These are phyloP conservation scores for Himantopus leucocephalus DNA, from an alignment of 2,113 vertebrate genomes.

Conservation along the genomic window DNA sequence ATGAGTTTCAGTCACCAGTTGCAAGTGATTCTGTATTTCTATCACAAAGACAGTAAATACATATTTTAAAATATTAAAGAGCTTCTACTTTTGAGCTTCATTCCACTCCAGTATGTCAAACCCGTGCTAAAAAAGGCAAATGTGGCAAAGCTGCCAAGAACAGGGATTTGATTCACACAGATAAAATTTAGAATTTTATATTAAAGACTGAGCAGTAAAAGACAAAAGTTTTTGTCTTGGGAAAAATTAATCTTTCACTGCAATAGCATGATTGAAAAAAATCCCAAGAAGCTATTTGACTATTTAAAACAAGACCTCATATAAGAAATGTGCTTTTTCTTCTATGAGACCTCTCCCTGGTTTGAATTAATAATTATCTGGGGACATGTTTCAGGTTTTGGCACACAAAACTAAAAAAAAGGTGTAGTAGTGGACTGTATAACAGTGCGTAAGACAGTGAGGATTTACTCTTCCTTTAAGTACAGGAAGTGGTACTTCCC, in stretches of 20 bases:
- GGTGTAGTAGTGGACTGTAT: background rate
- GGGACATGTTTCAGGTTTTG: background rate
- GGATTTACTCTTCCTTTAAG: background rate
- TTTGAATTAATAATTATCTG: background rate
- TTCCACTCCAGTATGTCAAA: background rate
- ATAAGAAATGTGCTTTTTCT: background rate
- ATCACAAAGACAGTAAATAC: background rate
- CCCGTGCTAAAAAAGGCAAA: background rate
- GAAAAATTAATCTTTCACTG: background rate
- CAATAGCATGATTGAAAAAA: background rate
- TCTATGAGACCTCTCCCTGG: background rate
- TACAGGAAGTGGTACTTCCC: background rate
- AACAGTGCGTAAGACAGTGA: background rate
- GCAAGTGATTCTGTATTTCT: background rate
- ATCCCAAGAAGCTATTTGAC: background rate
- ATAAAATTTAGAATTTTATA: background rate
- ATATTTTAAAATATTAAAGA: background rate
- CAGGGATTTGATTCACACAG: background rate
- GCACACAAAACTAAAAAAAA: background rate
- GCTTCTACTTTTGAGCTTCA: background rate
- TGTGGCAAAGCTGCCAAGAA: background rate
- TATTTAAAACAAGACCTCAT: background rate
- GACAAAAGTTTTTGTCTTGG: background rate
- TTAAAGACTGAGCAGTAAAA: background rate
- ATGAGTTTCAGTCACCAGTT: background rate